phyloP scores from a whole-genome alignment of 2,113 vertebrate genomes.

The Diadophis punctatus region DNA sequence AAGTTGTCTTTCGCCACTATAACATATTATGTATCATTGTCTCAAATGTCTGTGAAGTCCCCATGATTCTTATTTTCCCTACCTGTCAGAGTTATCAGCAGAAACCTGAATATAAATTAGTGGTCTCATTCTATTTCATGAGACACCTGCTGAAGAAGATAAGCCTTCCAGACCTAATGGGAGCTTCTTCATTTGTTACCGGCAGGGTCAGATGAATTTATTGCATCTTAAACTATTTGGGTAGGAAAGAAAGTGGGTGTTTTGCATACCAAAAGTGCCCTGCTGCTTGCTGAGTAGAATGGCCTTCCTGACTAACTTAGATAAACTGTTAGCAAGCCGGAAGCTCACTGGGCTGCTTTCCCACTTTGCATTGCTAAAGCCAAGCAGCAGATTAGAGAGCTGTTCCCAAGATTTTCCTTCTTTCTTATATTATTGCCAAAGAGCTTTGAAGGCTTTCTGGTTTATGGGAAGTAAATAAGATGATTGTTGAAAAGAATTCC shows the following conservation, averaged over 20 bases:
- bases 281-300: conserved; percentile 6
- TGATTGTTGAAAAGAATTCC: not conserved
- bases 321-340: conserved; percentile 22
- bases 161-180: conserved; percentile 23
- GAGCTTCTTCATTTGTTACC: conserved; percentile 17
- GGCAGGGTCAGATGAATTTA: not conserved
- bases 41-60: conserved; percentile 25
- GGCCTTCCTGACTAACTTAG: not conserved
- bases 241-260: conserved; percentile 6
- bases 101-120: not conserved
- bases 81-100: conserved; percentile 19
- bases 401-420: conserved; percentile 1
- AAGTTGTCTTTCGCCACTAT: not conserved
- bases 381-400: conserved; percentile 7
- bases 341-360: conserved; percentile 1
- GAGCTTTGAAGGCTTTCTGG: not conserved
- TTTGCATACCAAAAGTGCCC: conserved; percentile 12
- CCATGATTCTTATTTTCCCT: conserved; percentile 25
- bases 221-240: conserved; percentile 13
- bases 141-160: conserved; percentile 26
- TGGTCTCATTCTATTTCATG: conserved; percentile 27
- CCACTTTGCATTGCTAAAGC: conserved; percentile 9
- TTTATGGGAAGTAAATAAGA: conserved; percentile 5
- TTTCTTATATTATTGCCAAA: conserved; percentile 16
- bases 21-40: conserved; percentile 14